A percentile compares a stretch with the other conserved stretches of the same genome.
Conservation (phyloP, 2,888 invertebrate genomes). For the Andrena dorsata region DNA sequence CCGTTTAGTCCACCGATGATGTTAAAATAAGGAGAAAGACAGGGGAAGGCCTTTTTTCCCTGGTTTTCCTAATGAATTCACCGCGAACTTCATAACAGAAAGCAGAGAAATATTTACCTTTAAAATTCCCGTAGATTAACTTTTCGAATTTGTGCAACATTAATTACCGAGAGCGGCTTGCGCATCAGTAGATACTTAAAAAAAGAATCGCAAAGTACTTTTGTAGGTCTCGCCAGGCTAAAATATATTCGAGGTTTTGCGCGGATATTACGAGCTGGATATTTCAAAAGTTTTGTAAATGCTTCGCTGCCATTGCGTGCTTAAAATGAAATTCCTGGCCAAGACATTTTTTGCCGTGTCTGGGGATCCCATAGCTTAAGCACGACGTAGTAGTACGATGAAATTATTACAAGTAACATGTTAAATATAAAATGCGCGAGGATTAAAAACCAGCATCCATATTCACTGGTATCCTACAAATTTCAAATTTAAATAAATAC, state of each 20-base stretch:
- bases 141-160: neutral
- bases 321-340: conserved; percentile 1
- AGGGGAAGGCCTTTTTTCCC: neutral
- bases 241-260: neutral
- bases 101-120: neutral
- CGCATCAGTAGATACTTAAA: neutral
- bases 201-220: neutral
- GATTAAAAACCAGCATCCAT: too few relatives aligned
- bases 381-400: too few relatives aligned
- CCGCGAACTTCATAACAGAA: neutral
- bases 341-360: too few relatives aligned
- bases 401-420: too few relatives aligned
- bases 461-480: too few relatives aligned
- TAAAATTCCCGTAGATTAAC: neutral
- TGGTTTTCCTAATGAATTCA: neutral
- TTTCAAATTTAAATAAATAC: neutral
- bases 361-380: too few relatives aligned
- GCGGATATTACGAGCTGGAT: neutral
- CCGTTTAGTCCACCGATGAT: neutral
- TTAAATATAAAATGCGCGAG: too few relatives aligned
- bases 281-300: neutral
- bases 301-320: neutral
- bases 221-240: neutral
- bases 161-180: neutral
- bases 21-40: neutral